Evolutionary conservation across 2,888 invertebrate genomes (phyloP), one percentile per base, ranked within the genome.

Genomic region (Rhopalosiphum nymphaeae): DNA sequence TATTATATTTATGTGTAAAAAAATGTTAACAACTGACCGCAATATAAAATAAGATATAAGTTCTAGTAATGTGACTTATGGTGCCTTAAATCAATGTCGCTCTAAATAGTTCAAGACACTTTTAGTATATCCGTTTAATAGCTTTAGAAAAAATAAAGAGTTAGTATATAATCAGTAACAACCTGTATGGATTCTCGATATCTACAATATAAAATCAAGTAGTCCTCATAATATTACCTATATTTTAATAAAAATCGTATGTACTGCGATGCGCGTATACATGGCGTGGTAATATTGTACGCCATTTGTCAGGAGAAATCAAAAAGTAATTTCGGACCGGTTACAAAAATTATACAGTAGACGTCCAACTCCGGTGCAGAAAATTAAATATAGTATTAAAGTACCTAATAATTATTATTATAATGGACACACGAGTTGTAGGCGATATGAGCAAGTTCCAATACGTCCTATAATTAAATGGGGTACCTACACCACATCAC

Each of bases 291-390:
- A 78, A 36, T 78, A 78, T 78, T 78, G 78, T 78, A 36, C 78
- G 36, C 78, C 78, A 78, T 42, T 42, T 36, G 78, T 78, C 78
- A 78, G 36, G 78, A 78, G 78, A 78, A 78, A 78, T 78, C 78
- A 78, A 78, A 78, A 78, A 21, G 36, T 78, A 36, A 78, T 78
- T 78, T 9, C 36, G 21, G 78, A 78, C 78, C 78, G 78, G 78
- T 78, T 78, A 36, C 21, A 78, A 78, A 78, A 78, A 78, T 78
- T 78, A 78, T 78, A 78, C 29, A n/a, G 53, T 25, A 11, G 88
- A 53, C 36, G 36, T 53, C 88, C 2, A 29, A 78, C 36, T 7
- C 9, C 36, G 78, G 21, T 36, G 78, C 36, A 36, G 36, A 78
- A 78, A 78, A 78, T 42, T 78, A 36, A 36, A 78, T 78, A 78